Conservation (phyloP, 2,888 invertebrate species). For the Xanthorhoe designata region DNA sequence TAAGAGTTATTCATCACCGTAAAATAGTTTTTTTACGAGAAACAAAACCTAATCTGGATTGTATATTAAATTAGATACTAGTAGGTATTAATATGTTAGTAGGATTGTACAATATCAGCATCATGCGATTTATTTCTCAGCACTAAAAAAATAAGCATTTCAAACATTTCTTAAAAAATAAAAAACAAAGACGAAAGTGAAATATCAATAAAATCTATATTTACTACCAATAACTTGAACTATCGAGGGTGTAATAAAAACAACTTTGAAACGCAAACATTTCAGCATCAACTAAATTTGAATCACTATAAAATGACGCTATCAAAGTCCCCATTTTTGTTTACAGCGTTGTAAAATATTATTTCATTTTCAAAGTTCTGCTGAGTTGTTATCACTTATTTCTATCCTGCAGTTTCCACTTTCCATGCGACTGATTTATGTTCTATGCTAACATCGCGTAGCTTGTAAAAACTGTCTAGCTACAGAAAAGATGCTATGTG, state of each 20-base stretch:
- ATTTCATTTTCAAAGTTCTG: conserved; percentile 33
- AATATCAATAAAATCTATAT: not conserved
- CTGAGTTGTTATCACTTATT: conserved; percentile 36
- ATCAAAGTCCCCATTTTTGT: conserved; percentile 32
- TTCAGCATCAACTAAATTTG: conserved; percentile 14
- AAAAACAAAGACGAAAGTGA: not conserved
- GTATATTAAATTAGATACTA: no score
- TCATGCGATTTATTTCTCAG: not conserved
- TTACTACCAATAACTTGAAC: not conserved
- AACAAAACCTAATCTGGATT: not conserved
- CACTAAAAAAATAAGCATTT: not conserved
- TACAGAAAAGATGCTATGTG: conserved; percentile 33
- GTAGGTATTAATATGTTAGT: no score
- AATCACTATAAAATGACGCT: conserved; percentile 28
- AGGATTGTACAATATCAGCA: not conserved
- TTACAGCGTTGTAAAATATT: conserved; percentile 36
- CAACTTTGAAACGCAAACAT: conserved; percentile 11
- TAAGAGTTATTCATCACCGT: conserved; percentile 37
- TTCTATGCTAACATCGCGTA: conserved; percentile 36
- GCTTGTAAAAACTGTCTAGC: conserved; percentile 45
- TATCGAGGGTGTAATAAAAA: conserved; percentile 9
- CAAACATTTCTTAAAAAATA: not conserved
- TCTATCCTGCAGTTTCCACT: conserved; percentile 36
- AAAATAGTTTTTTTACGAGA: conserved; percentile 24
- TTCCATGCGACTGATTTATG: conserved; percentile 42